Evolutionary conservation across 2,888 invertebrate genomes (phyloP).

Genomic region (Volucella inanis): DNA sequence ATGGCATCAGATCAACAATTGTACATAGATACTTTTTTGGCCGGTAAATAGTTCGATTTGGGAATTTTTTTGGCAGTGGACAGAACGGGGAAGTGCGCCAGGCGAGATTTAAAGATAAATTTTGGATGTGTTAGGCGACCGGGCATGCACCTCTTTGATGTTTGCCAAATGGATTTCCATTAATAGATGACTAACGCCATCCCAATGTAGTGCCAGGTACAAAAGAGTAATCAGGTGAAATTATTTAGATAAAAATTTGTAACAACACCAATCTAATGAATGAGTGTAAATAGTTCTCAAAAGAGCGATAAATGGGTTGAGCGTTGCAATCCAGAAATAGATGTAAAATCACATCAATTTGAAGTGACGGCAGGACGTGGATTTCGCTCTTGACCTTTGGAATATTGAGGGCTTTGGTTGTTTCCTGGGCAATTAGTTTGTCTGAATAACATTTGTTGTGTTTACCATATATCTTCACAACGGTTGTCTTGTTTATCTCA

Average conservation of each 20-base stretch:
- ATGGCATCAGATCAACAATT: slow-evolving; percentile 12
- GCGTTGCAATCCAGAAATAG: slow-evolving; percentile 50
- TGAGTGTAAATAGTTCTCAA: slow-evolving; percentile 6
- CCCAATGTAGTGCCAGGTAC: slow-evolving; percentile 16
- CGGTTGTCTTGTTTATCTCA: too few relatives aligned
- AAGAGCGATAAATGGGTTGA: too few relatives aligned
- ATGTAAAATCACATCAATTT: slow-evolving; percentile 35
- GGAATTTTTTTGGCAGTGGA: slow-evolving; percentile 2
- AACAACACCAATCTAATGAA: neutral
- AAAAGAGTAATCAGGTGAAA: slow-evolving; percentile 21
- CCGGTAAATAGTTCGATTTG: slow-evolving; percentile 10
- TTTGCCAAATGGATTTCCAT: slow-evolving; percentile 24
- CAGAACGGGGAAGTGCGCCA: slow-evolving; percentile 1
- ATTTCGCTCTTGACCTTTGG: slow-evolving; percentile 40
- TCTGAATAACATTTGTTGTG: slow-evolving; percentile 13
- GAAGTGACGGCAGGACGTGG: slow-evolving; percentile 7
- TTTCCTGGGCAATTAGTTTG: slow-evolving; percentile 48
- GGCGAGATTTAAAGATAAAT: neutral
- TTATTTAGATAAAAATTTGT: slow-evolving; percentile 14
- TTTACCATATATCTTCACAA: too few relatives aligned
- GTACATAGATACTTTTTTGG: slow-evolving; percentile 8
- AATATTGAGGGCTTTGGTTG: slow-evolving; percentile 8
- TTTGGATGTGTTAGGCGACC: neutral
- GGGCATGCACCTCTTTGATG: slow-evolving; percentile 22
- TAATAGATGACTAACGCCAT: slow-evolving; percentile 31